These are phyloP conservation scores for Acrossocheilus wenchowensis DNA, from an alignment of 2,797 vertebrate species.

Conservation along the genomic window DNA sequence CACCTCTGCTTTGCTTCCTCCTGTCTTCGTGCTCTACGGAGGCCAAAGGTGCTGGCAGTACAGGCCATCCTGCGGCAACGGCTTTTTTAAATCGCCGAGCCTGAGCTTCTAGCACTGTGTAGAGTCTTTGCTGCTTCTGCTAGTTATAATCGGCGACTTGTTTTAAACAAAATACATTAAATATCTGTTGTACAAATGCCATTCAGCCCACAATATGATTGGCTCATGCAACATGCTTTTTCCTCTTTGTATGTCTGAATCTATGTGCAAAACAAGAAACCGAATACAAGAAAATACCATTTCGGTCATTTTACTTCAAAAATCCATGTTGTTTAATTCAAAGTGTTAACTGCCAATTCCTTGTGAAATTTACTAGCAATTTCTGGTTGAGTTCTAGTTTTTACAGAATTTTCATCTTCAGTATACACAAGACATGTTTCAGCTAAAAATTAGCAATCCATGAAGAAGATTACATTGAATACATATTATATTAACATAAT, in stretches of 20 bases:
- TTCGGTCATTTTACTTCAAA: neutral
- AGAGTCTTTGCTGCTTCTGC: neutral
- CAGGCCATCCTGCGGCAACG: neutral
- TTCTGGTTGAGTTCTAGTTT: neutral
- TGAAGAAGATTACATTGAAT: neutral
- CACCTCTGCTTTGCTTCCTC: constrained; percentile 42
- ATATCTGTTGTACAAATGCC: neutral
- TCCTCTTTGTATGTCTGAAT: neutral
- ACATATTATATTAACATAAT: neutral
- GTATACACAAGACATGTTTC: neutral
- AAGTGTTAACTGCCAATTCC: neutral
- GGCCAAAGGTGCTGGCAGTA: constrained; percentile 17
- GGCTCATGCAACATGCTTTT: neutral
- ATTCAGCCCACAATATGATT: neutral
- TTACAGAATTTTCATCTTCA: neutral
- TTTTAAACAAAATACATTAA: neutral
- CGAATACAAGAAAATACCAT: neutral
- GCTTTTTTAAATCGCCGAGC: neutral
- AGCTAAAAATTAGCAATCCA: neutral
- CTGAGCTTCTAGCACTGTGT: neutral
- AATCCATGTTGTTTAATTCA: neutral
- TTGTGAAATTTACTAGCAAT: neutral
- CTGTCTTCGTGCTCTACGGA: constrained; percentile 9
- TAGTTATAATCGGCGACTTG: neutral
- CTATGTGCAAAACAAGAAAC: neutral